Conservation (phyloP, 2,888 invertebrate species). For the Zhuqinia jingwanae region DNA sequence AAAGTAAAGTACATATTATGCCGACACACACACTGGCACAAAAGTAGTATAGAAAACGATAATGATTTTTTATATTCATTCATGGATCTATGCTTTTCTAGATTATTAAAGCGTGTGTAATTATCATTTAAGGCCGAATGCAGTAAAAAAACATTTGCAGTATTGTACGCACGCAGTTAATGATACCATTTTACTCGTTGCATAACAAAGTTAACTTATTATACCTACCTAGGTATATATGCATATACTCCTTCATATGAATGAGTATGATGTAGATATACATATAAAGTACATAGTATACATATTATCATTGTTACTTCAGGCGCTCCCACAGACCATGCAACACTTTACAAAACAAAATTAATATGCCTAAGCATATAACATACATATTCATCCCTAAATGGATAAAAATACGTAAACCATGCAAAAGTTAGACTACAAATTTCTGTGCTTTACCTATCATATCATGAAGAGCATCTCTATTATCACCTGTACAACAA, state of each 20-base stretch:
- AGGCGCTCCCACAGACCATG: neutral
- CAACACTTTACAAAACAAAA: neutral
- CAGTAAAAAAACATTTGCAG: slow-evolving; percentile 9
- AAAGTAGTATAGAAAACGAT: slow-evolving; percentile 61
- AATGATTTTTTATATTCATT: slow-evolving; percentile 49
- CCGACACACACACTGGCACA: neutral
- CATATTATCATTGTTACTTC: neutral
- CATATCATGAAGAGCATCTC: slow-evolving; percentile 21
- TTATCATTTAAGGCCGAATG: slow-evolving; percentile 60
- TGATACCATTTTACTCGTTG: slow-evolving; percentile 2
- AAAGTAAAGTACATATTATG: neutral
- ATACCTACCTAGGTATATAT: neutral
- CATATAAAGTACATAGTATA: neutral
- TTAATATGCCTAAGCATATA: neutral
- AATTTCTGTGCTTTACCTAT: neutral
- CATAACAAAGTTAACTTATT: neutral
- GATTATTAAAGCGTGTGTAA: slow-evolving; percentile 42
- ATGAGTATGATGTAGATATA: neutral
- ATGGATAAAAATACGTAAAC: too few species aligned
- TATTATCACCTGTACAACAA: slow-evolving; percentile 37
- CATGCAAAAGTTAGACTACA: neutral
- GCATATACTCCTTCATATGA: too few species aligned
- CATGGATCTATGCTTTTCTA: slow-evolving; percentile 66
- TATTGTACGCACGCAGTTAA: slow-evolving; percentile 3
- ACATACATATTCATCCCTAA: too few species aligned